Conservation (phyloP, 1,140 invertebrate species). For the Drosophila malerkotliana region DNA sequence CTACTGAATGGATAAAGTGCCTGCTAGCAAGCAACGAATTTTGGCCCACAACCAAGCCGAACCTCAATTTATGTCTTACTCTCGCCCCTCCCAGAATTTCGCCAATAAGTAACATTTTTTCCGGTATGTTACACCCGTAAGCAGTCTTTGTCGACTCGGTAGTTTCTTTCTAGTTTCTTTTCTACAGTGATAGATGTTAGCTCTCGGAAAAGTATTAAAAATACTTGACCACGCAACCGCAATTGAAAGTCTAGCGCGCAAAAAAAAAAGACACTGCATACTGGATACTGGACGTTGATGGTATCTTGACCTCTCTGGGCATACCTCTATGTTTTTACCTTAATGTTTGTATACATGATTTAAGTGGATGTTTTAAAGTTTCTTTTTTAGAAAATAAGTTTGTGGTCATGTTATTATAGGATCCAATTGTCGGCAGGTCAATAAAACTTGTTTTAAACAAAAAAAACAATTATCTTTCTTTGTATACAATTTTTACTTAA, state of each 20-base stretch:
- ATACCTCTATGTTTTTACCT: slow-evolving; percentile 59
- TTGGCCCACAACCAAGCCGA: slow-evolving; percentile 36
- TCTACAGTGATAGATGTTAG: slow-evolving; percentile 44
- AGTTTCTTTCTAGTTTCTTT: slow-evolving; percentile 35
- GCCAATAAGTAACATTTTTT: slow-evolving; percentile 6
- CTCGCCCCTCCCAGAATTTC: background rate
- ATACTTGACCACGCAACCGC: slow-evolving; percentile 53
- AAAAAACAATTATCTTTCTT: background rate
- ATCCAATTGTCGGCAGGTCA: slow-evolving; percentile 62
- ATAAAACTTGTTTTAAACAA: slow-evolving; percentile 63
- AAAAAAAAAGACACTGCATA: slow-evolving; percentile 15
- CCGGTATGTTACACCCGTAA: slow-evolving; percentile 10
- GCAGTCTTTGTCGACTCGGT: slow-evolving; percentile 28
- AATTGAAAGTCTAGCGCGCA: slow-evolving; percentile 27
- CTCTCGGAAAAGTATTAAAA: slow-evolving; percentile 63
- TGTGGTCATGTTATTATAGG: slow-evolving; percentile 69
- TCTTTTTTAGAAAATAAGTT: slow-evolving; percentile 67
- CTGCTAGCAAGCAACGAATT: slow-evolving; percentile 72
- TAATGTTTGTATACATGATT: slow-evolving; percentile 54
- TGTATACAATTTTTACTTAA: no score
- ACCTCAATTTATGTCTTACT: slow-evolving; percentile 23
- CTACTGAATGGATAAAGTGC: slow-evolving; percentile 60
- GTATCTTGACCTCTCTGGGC: slow-evolving; percentile 20
- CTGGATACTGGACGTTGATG: slow-evolving; percentile 1
- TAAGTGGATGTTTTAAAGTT: slow-evolving; percentile 68